These are phyloP conservation scores for Agapostemon virescens DNA, from an alignment of 2,888 invertebrate genomes.

Conservation along the genomic window DNA sequence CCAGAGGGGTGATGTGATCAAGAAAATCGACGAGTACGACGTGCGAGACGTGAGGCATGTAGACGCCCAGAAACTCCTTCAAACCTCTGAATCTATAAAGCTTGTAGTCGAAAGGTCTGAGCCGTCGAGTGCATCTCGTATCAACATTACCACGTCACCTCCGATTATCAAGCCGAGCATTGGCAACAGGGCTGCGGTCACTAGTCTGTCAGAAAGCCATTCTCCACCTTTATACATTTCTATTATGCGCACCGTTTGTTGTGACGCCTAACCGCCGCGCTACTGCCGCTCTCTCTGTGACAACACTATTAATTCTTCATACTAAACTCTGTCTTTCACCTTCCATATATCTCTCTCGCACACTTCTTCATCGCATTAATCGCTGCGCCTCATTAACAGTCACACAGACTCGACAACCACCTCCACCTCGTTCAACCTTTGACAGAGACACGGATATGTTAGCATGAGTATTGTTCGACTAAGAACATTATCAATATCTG, in stretches of 20 bases:
- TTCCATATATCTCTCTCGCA: not conserved
- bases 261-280: slow-evolving; percentile 32
- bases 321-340: not conserved
- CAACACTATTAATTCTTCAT: slow-evolving; percentile 30
- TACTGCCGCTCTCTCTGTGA: slow-evolving; percentile 34
- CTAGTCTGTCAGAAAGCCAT: slow-evolving; percentile 76
- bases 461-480: not conserved
- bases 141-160: slow-evolving; percentile 68
- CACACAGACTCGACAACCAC: slow-evolving; percentile 41
- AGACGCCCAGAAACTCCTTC: slow-evolving; percentile 94
- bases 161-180: slow-evolving; percentile 71
- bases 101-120: slow-evolving; percentile 90
- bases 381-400: slow-evolving; percentile 45
- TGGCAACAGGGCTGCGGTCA: slow-evolving; percentile 73
- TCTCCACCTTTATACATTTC: slow-evolving; percentile 46
- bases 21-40: slow-evolving; percentile 94
- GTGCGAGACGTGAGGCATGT: slow-evolving; percentile 93
- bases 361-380: slow-evolving; percentile 25
- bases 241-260: slow-evolving; percentile 45
- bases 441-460: not conserved
- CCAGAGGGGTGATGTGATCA: slow-evolving; percentile 93
- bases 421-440: not conserved
- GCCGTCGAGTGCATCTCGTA: slow-evolving; percentile 70
- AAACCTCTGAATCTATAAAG: slow-evolving; percentile 89
- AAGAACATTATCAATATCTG: not conserved